Evolutionary conservation across 2,888 invertebrate species (phyloP).

Genomic region (Masnerella sp.): DNA sequence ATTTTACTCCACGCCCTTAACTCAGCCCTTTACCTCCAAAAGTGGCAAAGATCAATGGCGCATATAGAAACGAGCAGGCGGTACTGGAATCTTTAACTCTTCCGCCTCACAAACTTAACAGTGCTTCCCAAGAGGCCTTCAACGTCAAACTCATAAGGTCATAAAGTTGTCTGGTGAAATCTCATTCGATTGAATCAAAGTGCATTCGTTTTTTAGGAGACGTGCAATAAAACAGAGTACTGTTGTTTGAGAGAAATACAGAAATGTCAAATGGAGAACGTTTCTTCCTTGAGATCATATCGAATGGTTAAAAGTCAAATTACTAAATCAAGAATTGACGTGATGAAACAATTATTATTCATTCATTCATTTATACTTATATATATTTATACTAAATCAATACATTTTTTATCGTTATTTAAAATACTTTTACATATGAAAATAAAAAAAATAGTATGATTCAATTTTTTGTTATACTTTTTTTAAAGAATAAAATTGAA

Average conservation of each 20-base stretch:
- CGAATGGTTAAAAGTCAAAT: too few relatives aligned
- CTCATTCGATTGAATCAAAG: slow-evolving; percentile 43
- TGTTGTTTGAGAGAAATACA: slow-evolving; percentile 7
- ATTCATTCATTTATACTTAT: too few relatives aligned
- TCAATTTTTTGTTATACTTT: too few relatives aligned
- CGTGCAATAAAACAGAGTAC: slow-evolving; percentile 13
- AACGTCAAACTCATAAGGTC: slow-evolving; percentile 51
- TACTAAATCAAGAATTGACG: too few relatives aligned
- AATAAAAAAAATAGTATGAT: too few relatives aligned
- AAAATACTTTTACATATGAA: too few relatives aligned
- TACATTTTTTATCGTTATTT: too few relatives aligned
- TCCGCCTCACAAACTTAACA: slow-evolving; percentile 69
- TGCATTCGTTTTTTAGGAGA: slow-evolving; percentile 8
- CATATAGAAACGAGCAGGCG: slow-evolving; percentile 41
- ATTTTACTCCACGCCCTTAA: slow-evolving; percentile 62
- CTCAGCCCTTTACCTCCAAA: slow-evolving; percentile 41
- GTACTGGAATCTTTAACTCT: slow-evolving; percentile 69
- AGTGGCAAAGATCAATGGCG: slow-evolving; percentile 53
- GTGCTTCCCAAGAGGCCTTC: slow-evolving; percentile 60
- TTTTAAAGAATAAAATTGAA: too few relatives aligned
- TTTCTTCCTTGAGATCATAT: too few relatives aligned
- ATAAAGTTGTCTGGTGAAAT: slow-evolving; percentile 42
- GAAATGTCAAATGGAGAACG: neutral
- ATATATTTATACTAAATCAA: too few relatives aligned
- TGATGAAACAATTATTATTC: too few relatives aligned